Evolutionary conservation across 2,113 vertebrate species (phyloP).

Genomic region (Colinus virginianus): DNA sequence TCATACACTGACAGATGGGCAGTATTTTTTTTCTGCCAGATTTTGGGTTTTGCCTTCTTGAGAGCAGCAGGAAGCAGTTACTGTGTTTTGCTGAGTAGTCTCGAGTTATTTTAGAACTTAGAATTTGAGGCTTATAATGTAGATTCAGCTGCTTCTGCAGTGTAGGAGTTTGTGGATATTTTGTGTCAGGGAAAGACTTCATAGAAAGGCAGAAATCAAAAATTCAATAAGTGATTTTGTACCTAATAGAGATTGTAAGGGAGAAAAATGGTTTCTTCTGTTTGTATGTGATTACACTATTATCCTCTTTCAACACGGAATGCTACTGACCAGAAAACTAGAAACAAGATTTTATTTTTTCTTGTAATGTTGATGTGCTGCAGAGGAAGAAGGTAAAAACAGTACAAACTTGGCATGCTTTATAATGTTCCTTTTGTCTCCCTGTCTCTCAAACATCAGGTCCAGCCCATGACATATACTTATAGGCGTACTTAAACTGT

Average conservation of each 20-base stretch:
- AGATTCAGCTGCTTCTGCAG: background rate
- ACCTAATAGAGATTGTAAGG: background rate
- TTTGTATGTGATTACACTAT: background rate
- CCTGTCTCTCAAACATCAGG: background rate
- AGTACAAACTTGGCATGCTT: background rate
- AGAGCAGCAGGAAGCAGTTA: background rate
- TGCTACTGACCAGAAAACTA: too few relatives aligned
- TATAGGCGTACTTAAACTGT: background rate
- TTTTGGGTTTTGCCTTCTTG: background rate
- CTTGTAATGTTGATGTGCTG: background rate
- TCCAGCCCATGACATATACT: background rate
- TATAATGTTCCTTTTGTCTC: background rate
- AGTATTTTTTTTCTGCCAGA: background rate
- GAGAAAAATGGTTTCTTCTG: background rate
- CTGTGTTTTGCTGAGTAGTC: background rate
- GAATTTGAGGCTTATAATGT: background rate
- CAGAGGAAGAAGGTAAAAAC: background rate
- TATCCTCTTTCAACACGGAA: background rate
- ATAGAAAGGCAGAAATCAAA: background rate
- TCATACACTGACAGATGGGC: constrained; percentile 5
- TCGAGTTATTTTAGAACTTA: background rate
- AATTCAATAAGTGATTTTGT: background rate
- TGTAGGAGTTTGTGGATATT: background rate
- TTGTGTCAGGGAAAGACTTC: background rate
- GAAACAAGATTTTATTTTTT: background rate